Conservation (phyloP, 2,113 vertebrate genomes). For the Xenotilapia caudafasciata region DNA sequence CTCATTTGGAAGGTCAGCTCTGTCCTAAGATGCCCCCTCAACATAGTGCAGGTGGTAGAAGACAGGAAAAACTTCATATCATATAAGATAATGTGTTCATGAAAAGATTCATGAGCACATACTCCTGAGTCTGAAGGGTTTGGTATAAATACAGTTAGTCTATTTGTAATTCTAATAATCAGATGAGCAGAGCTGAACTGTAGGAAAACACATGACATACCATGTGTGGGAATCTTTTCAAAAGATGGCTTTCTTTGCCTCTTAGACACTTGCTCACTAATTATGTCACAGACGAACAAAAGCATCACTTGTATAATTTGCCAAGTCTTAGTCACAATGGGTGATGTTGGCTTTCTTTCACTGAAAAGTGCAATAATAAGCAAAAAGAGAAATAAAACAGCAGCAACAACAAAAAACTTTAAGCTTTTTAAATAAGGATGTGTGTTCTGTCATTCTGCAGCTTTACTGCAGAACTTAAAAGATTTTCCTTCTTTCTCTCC, state of each 20-base stretch:
- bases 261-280: not conserved
- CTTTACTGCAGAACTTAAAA: not conserved
- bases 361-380: not conserved
- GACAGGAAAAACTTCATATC: not conserved
- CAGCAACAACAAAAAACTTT: not conserved
- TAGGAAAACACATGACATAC: not conserved
- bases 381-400: not conserved
- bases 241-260: conserved; percentile 11
- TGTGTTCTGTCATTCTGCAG: not conserved
- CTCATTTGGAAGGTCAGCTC: not conserved
- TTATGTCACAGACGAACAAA: conserved; percentile 1
- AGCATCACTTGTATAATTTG: not conserved
- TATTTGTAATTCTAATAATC: not conserved
- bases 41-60: not conserved
- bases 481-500: not conserved
- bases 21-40: not conserved
- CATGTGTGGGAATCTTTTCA: not conserved
- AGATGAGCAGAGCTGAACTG: not conserved
- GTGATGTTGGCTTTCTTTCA: not conserved
- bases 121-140: not conserved
- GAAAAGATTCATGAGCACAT: not conserved
- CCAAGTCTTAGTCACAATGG: not conserved
- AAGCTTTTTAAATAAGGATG: not conserved
- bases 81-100: not conserved
- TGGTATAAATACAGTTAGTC: not conserved